Conservation (phyloP, 2,888 invertebrate genomes). For the Orthonevra nobilis region DNA sequence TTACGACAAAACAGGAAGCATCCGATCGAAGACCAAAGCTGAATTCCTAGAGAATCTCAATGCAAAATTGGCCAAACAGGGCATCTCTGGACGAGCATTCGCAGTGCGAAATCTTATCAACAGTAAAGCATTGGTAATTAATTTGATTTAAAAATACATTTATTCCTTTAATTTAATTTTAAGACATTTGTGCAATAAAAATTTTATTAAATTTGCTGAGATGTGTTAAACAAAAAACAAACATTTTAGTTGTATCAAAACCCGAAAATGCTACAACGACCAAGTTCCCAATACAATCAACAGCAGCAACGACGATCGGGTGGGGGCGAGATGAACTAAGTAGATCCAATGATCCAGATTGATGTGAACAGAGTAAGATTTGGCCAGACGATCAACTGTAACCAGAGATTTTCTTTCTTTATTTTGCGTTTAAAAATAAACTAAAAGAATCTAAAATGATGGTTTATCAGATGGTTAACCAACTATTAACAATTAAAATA, state of each 20-base stretch:
- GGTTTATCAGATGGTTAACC: constrained; percentile 8
- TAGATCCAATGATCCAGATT: constrained; percentile 10
- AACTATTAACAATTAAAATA: neutral
- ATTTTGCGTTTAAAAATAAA: constrained; percentile 29
- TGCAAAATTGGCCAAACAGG: constrained; percentile 87
- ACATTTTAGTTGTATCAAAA: constrained; percentile 74
- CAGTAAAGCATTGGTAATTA: constrained; percentile 85
- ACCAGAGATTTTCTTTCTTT: constrained; percentile 22
- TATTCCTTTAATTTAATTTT: neutral
- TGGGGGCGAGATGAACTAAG: constrained; percentile 48
- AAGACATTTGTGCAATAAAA: neutral
- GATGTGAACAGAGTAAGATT: constrained; percentile 43
- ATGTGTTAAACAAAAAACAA: constrained; percentile 10
- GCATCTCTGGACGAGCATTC: constrained; percentile 83
- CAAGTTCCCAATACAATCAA: constrained; percentile 77
- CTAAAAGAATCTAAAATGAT: constrained; percentile 5
- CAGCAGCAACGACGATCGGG: constrained; percentile 31
- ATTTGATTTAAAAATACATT: neutral
- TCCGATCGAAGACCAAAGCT: constrained; percentile 81
- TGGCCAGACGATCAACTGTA: constrained; percentile 9
- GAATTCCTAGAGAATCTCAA: constrained; percentile 90
- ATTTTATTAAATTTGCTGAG: constrained; percentile 25
- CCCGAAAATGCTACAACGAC: constrained; percentile 77
- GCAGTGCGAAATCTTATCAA: constrained; percentile 88
- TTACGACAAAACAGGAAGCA: constrained; percentile 79